Base-by-base conservation (phyloP, 2,888 invertebrate species). In the Mactromeris polynyma region DNA sequence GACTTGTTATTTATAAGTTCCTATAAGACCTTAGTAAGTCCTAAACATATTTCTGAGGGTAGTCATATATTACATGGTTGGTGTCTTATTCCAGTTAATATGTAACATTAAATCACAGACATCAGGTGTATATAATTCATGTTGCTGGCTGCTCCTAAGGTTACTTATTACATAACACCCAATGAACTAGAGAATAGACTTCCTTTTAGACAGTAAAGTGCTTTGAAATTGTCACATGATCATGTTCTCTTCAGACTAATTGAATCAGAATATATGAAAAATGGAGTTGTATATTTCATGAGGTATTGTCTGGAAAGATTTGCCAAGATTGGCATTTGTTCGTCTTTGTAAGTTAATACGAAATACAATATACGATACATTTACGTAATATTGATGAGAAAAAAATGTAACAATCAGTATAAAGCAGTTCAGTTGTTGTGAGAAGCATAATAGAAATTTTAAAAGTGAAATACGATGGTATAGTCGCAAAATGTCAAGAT, bases 241-340 rank as follows among this genome's bases (percentile, higher is more conserved):
- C 58, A 64, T 64, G 26, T n/a, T 64, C 58, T 26, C 21, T 64
- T 26, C 58, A 9, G 58, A 26, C 58, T 26, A 64, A 64, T 64
- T n/a, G 58, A n/a, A 64, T 64, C n/a, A 64, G 58, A 64, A 26
- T 64, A n/a, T 26, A 64, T 26, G 26, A 64, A 64, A n/a, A n/a
- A 64, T 64, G 58, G n/a, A 11, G 26, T 64, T 64, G 58, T 64
- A 64, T 64, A 64, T 64, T 64, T 64, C n/a, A 64, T 64, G 58
- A 64, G 9, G n/a, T n/a, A 9, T 26, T 26, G 58, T 64, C 58
- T 64, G 58, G 58, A 26, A 26, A 26, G 58, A 58, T 26, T 26
- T 26, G 26, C 58, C 26, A 64, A 9, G 58, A 26, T 64, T 64
- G n/a, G 58, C 58, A 26, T 64, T 26, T 26, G 26, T 26, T 6